Base-by-base conservation (phyloP, 2,113 vertebrate species). In the Otis tarda region DNA sequence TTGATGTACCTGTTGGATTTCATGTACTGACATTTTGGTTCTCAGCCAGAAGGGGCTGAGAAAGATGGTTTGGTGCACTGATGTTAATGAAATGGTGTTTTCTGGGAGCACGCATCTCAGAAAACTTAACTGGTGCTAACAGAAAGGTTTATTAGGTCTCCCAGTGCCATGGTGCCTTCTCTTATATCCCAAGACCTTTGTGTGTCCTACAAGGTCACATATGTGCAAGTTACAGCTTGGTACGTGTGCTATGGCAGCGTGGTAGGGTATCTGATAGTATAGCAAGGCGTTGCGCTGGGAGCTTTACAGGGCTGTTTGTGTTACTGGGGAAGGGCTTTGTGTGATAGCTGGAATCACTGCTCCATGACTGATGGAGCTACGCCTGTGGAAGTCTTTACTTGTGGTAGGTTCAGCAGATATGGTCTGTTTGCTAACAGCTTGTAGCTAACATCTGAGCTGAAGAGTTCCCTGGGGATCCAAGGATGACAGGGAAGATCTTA, bases 401-500 rank as follows among this genome's bases (percentile, higher is more conserved):
- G 60, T 16, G 64, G 83, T 56, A 78, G 83, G 56, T 23, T 83
- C 82, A 78, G 85, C 64, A 75, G 59, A 39, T 74, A 9, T 2
- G 6, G 11, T 50, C 69, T 83, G 78, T 80, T 83, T 70, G 71
- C 75, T 77, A 16, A 56, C 39, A 37, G 80, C 41, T 65, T 33
- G 39, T 53, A 78, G 68, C 61, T 92, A 14, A 70, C 0, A 0
- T 47, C 73, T 35, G 74, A 89, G 87, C 83, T 56, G 20, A 83
- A 30, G 61, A 25, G 49, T 49, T 87, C 90, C 64, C 73, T 64
- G 69, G 49, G 65, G 49, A 88, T 49, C 57, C n/a, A 10, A 31
- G 57, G 70, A 67, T 69, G 61, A 79, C 45, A 92, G 93, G 86
- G 68, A 60, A 41, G 92, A 21, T 78, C 78, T 59, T 81, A 49